Evolutionary conservation across 2,113 vertebrate genomes (phyloP).

Genomic region (Illadopsis cleaveri): DNA sequence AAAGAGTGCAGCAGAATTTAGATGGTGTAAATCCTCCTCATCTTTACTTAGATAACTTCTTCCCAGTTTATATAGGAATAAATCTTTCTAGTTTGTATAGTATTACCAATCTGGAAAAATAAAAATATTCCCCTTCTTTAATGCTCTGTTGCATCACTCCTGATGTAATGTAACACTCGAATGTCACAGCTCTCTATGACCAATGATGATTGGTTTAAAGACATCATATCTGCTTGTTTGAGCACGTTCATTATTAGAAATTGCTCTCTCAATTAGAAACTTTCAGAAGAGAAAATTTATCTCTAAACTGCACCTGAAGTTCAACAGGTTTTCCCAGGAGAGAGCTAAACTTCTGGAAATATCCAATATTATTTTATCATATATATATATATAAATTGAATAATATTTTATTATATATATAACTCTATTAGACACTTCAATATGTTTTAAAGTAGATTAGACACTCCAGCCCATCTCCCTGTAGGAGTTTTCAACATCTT

Average conservation of each 20-base stretch:
- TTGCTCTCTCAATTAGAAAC: not conserved
- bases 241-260: not conserved
- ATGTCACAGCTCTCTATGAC: not conserved
- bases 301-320: not conserved
- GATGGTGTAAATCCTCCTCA: not conserved
- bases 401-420: not conserved
- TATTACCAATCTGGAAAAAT: not conserved
- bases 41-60: not conserved
- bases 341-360: not conserved
- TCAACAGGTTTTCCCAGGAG: not conserved
- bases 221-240: not conserved
- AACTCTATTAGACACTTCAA: not conserved
- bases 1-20: not conserved
- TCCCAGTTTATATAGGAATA: not conserved
- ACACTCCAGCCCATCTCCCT: not conserved
- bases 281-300: not conserved
- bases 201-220: not conserved
- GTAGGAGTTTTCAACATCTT: not conserved
- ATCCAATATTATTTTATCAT: not conserved
- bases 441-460: not conserved
- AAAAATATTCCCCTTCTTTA: not conserved
- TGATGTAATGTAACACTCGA: not conserved
- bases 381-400: not conserved
- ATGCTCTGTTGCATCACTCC: not conserved
- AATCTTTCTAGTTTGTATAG: not conserved